These are phyloP conservation scores for Linurgus olivaceus DNA, from an alignment of 2,797 vertebrate genomes.

Conservation along the genomic window DNA sequence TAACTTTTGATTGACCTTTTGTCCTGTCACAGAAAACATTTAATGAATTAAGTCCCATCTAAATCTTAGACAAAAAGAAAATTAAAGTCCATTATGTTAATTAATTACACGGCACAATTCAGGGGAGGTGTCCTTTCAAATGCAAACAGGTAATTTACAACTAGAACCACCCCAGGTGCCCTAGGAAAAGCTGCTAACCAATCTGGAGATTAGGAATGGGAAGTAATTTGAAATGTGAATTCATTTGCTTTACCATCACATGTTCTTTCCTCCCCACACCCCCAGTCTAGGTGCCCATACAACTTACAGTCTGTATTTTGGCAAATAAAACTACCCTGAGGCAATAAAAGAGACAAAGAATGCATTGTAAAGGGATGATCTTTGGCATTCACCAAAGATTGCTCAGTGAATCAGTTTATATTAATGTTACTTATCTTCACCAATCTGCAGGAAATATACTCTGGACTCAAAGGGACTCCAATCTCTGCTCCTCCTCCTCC, in stretches of 20 bases:
- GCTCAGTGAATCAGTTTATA: neutral
- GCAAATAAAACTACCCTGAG: neutral
- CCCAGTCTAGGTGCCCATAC: neutral
- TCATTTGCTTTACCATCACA: neutral
- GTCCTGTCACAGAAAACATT: neutral
- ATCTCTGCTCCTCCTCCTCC: neutral
- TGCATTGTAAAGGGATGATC: neutral
- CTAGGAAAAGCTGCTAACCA: neutral
- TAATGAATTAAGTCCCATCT: neutral
- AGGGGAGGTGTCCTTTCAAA: neutral
- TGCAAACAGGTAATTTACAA: neutral
- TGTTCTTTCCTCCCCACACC: neutral
- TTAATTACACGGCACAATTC: neutral
- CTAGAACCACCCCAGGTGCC: neutral
- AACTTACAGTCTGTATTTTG: neutral
- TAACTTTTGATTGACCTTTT: neutral
- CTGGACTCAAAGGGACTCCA: neutral
- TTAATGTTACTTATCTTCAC: neutral
- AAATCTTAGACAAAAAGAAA: neutral
- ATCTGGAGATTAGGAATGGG: neutral
- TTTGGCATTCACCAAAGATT: neutral
- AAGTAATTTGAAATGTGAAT: neutral
- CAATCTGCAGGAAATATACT: neutral
- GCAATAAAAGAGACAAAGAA: neutral
- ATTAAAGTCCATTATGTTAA: constrained; percentile 5